Base-by-base conservation (phyloP, 2,888 invertebrate genomes). In the Idaea biselata region DNA sequence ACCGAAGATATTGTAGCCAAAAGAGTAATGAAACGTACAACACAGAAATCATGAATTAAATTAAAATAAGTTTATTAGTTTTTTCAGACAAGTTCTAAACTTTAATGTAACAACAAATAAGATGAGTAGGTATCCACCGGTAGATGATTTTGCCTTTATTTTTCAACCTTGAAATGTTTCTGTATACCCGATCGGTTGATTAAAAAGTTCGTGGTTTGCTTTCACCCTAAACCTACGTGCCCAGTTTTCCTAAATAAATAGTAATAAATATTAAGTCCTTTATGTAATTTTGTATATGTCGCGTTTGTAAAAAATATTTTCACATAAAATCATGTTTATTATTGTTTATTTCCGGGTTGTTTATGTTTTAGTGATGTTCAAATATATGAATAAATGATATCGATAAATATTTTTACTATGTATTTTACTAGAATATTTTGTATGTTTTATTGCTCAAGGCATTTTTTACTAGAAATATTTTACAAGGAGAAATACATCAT, bases 241-340 rank as follows among this genome's bases (percentile, higher is more conserved):
- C 58, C 59, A 18, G 68, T 53, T 55, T 64, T 55, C 63, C 60
- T 63, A 58, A 70, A 70, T 70, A 68, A 70, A 68, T 68, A 68
- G 62, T 60, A 60, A 61, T 66, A 68, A 64, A 70, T 66, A 63
- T 64, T 55, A 54, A 57, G 60, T 16, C 55, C 16, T 11, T 55
- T 17, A 17, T 17, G 17, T 55, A 55, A 16, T 55, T 55, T 55
- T 55, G 55, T 55, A 53, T 25, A 44, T 44, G 44, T 44, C 44
- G 14, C 44, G 6, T 44, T 8, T 44, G 44, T 14, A 44, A 44
- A 44, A 44, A 44, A 44, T 44, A 14, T 44, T 44, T 44, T 7
- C 44, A 44, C 44, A 14, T 44, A 44, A 44, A 44, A 44, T 8
- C 8, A 44, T 44, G 44, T 44, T 44, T 44, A 44, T 11, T 44